phyloP scores from a whole-genome alignment of 2,797 vertebrate species.

The Arrhamphus sclerolepis region DNA sequence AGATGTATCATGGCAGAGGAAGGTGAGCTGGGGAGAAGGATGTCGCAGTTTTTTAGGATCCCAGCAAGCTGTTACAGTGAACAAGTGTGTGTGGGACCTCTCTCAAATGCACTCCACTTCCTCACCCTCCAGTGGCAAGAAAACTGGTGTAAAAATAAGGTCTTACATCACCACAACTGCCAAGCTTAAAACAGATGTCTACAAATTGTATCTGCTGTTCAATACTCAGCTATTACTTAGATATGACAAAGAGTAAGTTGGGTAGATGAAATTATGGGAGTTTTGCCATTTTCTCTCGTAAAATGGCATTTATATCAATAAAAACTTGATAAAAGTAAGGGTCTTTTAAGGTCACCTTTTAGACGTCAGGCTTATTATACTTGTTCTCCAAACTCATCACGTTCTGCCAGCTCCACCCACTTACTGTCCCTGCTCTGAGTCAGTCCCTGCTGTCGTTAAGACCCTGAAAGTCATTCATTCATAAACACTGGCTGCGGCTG shows the following conservation, averaged over 20 bases:
- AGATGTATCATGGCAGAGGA: neutral
- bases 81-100: constrained; percentile 12
- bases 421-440: constrained; percentile 49
- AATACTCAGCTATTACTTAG: neutral
- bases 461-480: constrained; percentile 68
- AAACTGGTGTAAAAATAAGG: neutral
- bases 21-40: neutral
- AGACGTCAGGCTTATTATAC: constrained; percentile 23
- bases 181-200: neutral
- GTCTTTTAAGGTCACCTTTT: constrained; percentile 48
- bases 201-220: neutral
- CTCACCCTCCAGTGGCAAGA: constrained; percentile 1
- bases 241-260: neutral
- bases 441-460: constrained; percentile 59
- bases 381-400: constrained; percentile 28
- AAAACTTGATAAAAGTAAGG: constrained; percentile 3
- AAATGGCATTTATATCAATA: neutral
- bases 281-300: neutral
- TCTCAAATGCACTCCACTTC: neutral
- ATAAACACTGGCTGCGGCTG: constrained; percentile 68
- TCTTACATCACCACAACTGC: neutral
- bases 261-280: neutral
- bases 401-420: constrained; percentile 37
- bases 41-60: neutral
- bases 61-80: constrained; percentile 1